These are phyloP conservation scores for Silurus lanzhouensis DNA, from an alignment of 2,797 vertebrate species.

Conservation along the genomic window DNA sequence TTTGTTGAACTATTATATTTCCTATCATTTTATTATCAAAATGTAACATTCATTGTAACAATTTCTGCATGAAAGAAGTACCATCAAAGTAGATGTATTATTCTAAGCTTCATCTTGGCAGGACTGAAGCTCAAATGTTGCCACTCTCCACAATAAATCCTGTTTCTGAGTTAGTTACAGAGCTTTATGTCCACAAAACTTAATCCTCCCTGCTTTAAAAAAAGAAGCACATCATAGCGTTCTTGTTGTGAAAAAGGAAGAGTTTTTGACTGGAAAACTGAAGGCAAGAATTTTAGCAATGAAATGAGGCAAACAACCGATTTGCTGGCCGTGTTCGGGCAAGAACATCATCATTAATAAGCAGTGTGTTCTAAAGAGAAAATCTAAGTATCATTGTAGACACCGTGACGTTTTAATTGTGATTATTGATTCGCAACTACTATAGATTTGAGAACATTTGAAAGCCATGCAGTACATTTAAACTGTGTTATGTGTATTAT, in stretches of 20 bases:
- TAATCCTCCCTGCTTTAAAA: conserved; percentile 20
- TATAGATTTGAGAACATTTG: neutral
- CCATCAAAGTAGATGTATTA: conserved; percentile 14
- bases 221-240: conserved; percentile 18
- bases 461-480: neutral
- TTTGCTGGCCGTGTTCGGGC: neutral
- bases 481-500: neutral
- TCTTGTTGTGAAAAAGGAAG: conserved; percentile 16
- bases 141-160: conserved; percentile 34
- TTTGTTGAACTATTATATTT: no score
- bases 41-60: no score
- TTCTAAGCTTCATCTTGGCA: conserved; percentile 15
- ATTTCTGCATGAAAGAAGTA: no score
- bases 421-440: no score
- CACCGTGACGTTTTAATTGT: neutral
- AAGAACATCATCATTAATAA: neutral
- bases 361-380: neutral
- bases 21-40: no score
- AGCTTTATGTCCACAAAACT: conserved; percentile 17
- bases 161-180: conserved; percentile 29
- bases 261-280: conserved; percentile 10
- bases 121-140: conserved; percentile 18
- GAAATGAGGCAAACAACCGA: neutral
- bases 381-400: neutral
- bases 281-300: conserved; percentile 24